Percentiles rank a stretch among this genome's conserved stretches.
Evolutionary conservation across 2,888 invertebrate genomes (phyloP).

Genomic region (Tricholauxania praeusta): DNA sequence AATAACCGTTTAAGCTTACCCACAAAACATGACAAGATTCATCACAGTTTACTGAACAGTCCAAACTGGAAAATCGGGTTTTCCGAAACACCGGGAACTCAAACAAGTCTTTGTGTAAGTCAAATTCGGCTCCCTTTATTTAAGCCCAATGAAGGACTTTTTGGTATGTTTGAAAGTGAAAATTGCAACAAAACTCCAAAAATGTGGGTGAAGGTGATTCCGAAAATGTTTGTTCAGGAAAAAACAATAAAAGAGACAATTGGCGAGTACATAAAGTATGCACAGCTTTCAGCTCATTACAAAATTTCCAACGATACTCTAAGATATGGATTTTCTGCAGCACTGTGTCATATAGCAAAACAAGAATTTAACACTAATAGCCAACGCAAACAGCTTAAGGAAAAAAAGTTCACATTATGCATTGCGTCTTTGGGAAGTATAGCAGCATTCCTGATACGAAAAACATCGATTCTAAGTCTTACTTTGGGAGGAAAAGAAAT

Average conservation of each 20-base stretch:
- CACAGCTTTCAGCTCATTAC: constrained; percentile 82
- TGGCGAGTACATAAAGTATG: constrained; percentile 86
- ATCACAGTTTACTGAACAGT: constrained; percentile 74
- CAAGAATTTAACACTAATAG: constrained; percentile 62
- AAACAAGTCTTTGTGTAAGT: constrained; percentile 79
- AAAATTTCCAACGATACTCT: constrained; percentile 82
- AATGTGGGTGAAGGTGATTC: constrained; percentile 80
- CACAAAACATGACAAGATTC: constrained; percentile 70
- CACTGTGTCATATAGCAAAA: constrained; percentile 79
- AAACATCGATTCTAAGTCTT: constrained; percentile 76
- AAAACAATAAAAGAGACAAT: constrained; percentile 84
- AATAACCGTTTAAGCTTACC: constrained; percentile 79
- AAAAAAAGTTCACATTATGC: constrained; percentile 76
- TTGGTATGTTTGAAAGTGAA: constrained; percentile 86
- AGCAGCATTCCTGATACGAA: constrained; percentile 79
- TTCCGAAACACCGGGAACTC: constrained; percentile 84
- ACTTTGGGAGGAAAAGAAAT: constrained; percentile 60
- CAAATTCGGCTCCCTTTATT: constrained; percentile 83
- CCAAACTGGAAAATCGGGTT: constrained; percentile 86
- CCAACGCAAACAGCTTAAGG: constrained; percentile 38
- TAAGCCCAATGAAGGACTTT: constrained; percentile 79
- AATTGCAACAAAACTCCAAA: constrained; percentile 77
- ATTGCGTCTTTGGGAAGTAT: constrained; percentile 83
- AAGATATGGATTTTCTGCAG: constrained; percentile 74
- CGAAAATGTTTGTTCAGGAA: constrained; percentile 84